Conservation (phyloP, 2,888 invertebrate genomes). For the Argyresthia goedartella region DNA sequence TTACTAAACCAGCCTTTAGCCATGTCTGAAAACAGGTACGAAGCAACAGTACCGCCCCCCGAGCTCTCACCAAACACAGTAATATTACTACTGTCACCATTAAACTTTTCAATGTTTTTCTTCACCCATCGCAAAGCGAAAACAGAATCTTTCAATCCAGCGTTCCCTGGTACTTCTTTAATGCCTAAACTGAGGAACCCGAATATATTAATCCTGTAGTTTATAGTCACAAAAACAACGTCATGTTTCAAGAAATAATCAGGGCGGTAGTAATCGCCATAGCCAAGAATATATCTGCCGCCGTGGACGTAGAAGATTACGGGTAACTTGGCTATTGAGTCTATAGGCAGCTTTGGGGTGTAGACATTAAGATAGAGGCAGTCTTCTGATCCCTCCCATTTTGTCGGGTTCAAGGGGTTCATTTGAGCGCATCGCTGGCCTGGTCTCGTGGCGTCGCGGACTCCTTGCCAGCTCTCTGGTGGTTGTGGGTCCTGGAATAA, state of each 20-base stretch:
- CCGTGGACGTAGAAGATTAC: conserved; percentile 72
- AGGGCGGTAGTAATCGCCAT: conserved; percentile 57
- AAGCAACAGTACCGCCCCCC: conserved; percentile 30
- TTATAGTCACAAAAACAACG: conserved; percentile 47
- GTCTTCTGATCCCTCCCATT: conserved; percentile 70
- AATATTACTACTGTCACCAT: conserved; percentile 41
- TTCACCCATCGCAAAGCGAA: conserved; percentile 52
- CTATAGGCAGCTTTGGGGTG: conserved; percentile 63
- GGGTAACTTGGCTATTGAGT: conserved; percentile 42
- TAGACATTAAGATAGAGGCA: conserved; percentile 79
- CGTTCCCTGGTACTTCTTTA: conserved; percentile 51
- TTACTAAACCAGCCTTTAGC: conserved; percentile 36
- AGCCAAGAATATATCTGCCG: conserved; percentile 65
- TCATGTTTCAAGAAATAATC: conserved; percentile 45
- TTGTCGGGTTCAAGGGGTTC: conserved; percentile 37
- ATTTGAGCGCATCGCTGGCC: conserved; percentile 53
- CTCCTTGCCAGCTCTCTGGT: conserved; percentile 35
- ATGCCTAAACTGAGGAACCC: conserved; percentile 47
- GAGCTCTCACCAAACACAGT: conserved; percentile 53
- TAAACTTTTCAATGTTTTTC: conserved; percentile 38
- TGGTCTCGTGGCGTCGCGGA: conserved; percentile 46
- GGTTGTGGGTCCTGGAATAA: conserved; percentile 42
- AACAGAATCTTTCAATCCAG: conserved; percentile 43
- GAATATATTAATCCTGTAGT: conserved; percentile 44
- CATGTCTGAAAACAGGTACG: conserved; percentile 39